These are phyloP conservation scores for Geodia barretti DNA, from an alignment of 37 sponge, comb jelly and placozoan genomes.

Conservation along the genomic window DNA sequence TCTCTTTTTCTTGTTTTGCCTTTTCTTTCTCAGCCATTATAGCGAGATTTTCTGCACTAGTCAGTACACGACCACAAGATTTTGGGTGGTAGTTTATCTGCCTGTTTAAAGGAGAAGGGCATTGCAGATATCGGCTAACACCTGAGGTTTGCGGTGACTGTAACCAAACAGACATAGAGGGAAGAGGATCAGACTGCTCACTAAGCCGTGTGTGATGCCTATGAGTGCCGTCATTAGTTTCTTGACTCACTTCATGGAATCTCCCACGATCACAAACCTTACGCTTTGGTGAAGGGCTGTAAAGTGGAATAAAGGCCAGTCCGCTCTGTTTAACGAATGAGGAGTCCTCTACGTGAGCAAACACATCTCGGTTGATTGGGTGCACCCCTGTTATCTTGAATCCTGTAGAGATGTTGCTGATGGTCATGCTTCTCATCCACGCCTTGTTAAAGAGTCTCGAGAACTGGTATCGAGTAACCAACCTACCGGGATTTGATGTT, in stretches of 20 bases:
- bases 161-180: too few species aligned
- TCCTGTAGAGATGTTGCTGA: constrained; percentile 33
- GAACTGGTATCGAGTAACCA: constrained; percentile 32
- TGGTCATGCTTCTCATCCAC: constrained; percentile 52
- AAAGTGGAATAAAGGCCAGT: not conserved
- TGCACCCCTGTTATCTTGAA: constrained; percentile 53
- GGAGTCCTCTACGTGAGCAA: too few species aligned
- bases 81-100: not conserved
- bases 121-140: too few species aligned
- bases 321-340: too few species aligned
- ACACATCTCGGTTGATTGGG: constrained; percentile 33
- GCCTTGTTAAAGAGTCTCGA: constrained; percentile 30
- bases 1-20: not conserved
- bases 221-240: too few species aligned
- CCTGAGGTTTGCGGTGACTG: too few species aligned
- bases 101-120: too few species aligned
- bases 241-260: too few species aligned
- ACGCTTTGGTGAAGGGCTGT: not conserved
- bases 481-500: constrained; percentile 28
- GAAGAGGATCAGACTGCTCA: too few species aligned
- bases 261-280: too few species aligned
- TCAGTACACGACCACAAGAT: constrained; percentile 22
- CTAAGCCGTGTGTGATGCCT: too few species aligned
- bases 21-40: constrained; percentile 14
- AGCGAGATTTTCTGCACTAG: constrained; percentile 12